phyloP scores from a whole-genome alignment of 1,140 invertebrate species.

The Pygmarrhopalites habei region DNA sequence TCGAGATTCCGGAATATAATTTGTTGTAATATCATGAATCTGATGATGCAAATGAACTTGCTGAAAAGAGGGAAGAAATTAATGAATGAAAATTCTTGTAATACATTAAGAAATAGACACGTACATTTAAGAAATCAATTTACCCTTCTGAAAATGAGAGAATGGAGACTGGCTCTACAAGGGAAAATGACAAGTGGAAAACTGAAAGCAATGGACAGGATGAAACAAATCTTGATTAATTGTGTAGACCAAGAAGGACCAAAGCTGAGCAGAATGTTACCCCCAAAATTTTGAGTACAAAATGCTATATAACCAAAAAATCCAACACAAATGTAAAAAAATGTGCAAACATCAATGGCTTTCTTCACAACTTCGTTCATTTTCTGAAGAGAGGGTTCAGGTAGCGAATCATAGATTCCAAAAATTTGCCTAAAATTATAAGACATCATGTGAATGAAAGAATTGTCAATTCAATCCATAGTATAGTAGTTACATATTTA shows the following conservation, averaged over 20 bases:
- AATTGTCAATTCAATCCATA: not conserved
- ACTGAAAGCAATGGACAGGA: slow-evolving; percentile 87
- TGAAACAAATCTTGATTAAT: slow-evolving; percentile 86
- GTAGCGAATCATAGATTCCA: slow-evolving; percentile 85
- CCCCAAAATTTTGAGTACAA: slow-evolving; percentile 63
- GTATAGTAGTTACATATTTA: no score
- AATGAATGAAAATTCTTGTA: no score
- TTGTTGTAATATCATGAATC: slow-evolving; percentile 46
- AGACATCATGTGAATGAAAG: slow-evolving; percentile 20
- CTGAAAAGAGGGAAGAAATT: no score
- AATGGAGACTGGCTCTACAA: slow-evolving; percentile 86
- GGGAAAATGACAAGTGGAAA: slow-evolving; percentile 96
- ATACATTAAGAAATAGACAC: no score
- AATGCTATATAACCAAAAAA: slow-evolving; percentile 94
- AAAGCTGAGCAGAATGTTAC: slow-evolving; percentile 85
- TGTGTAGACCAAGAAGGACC: slow-evolving; percentile 69
- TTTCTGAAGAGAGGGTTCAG: slow-evolving; percentile 76
- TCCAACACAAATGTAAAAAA: slow-evolving; percentile 58
- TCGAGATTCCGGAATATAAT: slow-evolving; percentile 66
- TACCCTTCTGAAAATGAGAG: slow-evolving; percentile 79
- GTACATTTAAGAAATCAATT: no score
- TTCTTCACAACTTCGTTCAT: slow-evolving; percentile 79
- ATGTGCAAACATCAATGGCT: slow-evolving; percentile 83
- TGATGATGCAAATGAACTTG: slow-evolving; percentile 44
- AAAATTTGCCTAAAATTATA: slow-evolving; percentile 71